Conservation (phyloP, 2,888 invertebrate species). For the Corythucha ciliata region DNA sequence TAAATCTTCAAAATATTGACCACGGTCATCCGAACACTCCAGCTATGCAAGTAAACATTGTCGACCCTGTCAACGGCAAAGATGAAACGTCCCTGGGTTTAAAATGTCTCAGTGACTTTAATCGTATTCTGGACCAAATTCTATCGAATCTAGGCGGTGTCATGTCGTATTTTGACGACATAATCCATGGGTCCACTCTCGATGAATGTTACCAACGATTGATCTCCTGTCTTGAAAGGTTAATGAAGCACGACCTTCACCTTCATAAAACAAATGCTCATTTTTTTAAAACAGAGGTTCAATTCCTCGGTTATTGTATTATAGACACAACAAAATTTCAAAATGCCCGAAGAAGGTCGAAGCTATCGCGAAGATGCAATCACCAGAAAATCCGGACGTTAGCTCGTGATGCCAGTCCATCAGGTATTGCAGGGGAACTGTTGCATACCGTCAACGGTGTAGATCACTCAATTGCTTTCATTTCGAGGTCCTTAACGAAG, state of each 20-base stretch:
- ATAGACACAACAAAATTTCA: conserved; percentile 14
- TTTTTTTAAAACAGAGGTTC: conserved; percentile 13
- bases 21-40: too few species aligned
- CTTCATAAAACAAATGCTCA: not conserved
- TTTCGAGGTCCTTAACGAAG: conserved; percentile 32
- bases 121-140: not conserved
- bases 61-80: too few species aligned
- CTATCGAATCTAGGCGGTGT: not conserved
- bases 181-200: not conserved
- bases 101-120: too few species aligned
- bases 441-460: conserved; percentile 22
- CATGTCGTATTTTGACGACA: too few species aligned
- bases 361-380: conserved; percentile 18
- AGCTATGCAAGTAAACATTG: too few species aligned
- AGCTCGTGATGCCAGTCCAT: conserved; percentile 27
- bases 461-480: conserved; percentile 28
- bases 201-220: not conserved
- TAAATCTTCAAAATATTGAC: too few species aligned
- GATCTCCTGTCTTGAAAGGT: not conserved
- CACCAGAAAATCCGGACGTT: conserved; percentile 24
- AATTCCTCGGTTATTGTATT: conserved; percentile 17
- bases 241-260: not conserved
- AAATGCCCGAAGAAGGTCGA: conserved; percentile 22
- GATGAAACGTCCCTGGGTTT: too few species aligned
- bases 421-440: conserved; percentile 23